A percentile compares a stretch with the other conserved stretches of the same genome.
These are phyloP conservation scores for Bettongia penicillata DNA, from an alignment of 2,113 vertebrate species.

Conservation along the genomic window DNA sequence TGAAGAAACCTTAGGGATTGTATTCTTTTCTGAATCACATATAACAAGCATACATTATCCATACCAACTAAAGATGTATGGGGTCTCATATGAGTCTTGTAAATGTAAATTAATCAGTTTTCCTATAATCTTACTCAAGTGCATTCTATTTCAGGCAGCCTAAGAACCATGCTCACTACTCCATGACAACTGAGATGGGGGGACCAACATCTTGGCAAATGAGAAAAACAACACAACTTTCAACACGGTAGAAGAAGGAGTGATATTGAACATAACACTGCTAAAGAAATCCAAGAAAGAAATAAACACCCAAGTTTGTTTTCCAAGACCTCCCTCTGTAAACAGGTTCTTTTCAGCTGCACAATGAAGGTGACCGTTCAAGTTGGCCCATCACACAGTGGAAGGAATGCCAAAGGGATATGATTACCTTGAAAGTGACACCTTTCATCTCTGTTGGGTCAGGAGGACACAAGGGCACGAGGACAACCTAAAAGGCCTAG, in stretches of 20 bases:
- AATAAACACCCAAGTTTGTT: slow-evolving; percentile 42
- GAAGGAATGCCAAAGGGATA: slow-evolving; percentile 11
- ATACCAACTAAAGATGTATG: slow-evolving; percentile 27
- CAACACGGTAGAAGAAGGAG: slow-evolving; percentile 10
- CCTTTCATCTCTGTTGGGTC: slow-evolving; percentile 19
- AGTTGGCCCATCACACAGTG: background rate
- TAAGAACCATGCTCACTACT: slow-evolving; percentile 54
- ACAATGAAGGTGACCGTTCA: slow-evolving; percentile 30
- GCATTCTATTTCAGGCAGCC: slow-evolving; percentile 60
- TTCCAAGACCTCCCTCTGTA: slow-evolving; percentile 43
- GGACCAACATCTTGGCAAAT: slow-evolving; percentile 53
- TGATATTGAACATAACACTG: slow-evolving; percentile 41
- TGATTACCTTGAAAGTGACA: slow-evolving; percentile 34
- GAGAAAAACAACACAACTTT: slow-evolving; percentile 29
- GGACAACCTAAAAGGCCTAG: slow-evolving; percentile 45
- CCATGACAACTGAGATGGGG: slow-evolving; percentile 63
- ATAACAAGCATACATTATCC: background rate
- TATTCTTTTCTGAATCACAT: slow-evolving; percentile 50
- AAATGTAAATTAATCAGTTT: slow-evolving; percentile 45
- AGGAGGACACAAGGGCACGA: slow-evolving; percentile 50
- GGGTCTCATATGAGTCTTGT: background rate
- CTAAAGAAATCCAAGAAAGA: slow-evolving; percentile 54
- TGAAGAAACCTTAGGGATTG: slow-evolving; percentile 5
- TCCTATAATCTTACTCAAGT: slow-evolving; percentile 19
- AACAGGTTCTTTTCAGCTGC: slow-evolving; percentile 44